A percentile compares a stretch with the other conserved stretches of the same genome.
phyloP scores from a whole-genome alignment of 2,797 vertebrate genomes.

The Leucoraja ocellata region DNA sequence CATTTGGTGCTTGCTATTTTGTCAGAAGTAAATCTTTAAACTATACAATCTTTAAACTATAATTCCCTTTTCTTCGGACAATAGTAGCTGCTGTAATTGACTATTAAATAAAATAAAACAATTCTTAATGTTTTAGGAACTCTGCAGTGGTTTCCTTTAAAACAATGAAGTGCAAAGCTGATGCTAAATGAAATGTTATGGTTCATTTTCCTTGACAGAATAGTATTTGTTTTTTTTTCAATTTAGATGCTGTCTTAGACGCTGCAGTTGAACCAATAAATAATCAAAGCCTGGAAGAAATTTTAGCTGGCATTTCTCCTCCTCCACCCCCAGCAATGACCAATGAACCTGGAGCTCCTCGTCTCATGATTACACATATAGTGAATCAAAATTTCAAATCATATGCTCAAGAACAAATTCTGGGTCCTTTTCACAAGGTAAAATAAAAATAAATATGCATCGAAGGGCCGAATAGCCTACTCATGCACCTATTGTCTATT shows the following conservation, averaged over 20 bases:
- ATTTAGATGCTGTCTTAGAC: constrained; percentile 61
- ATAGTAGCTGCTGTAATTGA: neutral
- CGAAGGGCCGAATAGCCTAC: no score
- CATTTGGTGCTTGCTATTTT: neutral
- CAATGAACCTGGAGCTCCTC: constrained; percentile 93
- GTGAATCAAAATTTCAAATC: constrained; percentile 98
- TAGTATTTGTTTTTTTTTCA: constrained; percentile 39
- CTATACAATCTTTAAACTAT: neutral
- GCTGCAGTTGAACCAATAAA: constrained; percentile 66
- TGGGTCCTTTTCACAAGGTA: constrained; percentile 99
- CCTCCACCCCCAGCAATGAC: constrained; percentile 94
- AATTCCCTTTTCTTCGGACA: neutral
- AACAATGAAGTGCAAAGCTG: constrained; percentile 42
- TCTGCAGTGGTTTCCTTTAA: neutral
- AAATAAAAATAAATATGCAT: neutral
- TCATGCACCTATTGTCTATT: no score
- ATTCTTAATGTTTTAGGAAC: neutral
- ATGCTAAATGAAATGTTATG: neutral
- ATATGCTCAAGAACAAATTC: constrained; percentile 81
- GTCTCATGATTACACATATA: constrained; percentile 97
- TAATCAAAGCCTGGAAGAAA: constrained; percentile 90
- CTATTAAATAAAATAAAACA: neutral
- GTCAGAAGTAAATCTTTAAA: neutral
- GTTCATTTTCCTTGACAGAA: neutral
- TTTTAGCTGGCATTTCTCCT: constrained; percentile 89